Evolutionary conservation across 2,113 vertebrate genomes (phyloP), one percentile per base, ranked within the genome.

Genomic region (Trichomycterus rosablanca): DNA sequence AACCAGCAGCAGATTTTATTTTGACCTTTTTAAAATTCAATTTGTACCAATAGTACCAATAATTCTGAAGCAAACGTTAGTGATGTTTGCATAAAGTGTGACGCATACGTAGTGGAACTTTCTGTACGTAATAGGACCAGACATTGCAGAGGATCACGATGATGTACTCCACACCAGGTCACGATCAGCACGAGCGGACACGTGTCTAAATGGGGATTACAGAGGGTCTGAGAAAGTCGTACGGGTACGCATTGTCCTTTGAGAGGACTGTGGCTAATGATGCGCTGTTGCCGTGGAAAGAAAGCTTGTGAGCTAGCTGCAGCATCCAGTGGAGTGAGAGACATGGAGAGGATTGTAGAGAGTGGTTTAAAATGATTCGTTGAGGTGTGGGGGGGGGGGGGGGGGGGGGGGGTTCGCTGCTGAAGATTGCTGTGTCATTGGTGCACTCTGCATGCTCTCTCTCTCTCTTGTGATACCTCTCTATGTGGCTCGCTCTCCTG

Each of bases 381-480:
- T 11, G 24, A 15, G 16, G 12, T 3, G 46, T 23, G 37, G 39
- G 39, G 16, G 40, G 28, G 11, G 23, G 45, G 22, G 30, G n/a
- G n/a, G n/a, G 37, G 39, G 39, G 16, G 40, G 28, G 11, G 23
- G 45, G 22, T n/a, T n/a, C n/a, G 30, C 20, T 30, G 66, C 60
- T 78, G 49, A 66, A 86, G 72, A 83, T 74, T 83, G 80, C 86
- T 88, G 82, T 87, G 83, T 87, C 85, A 88, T 75, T 76, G 78
- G 68, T 76, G 68, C 71, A 66, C 71, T 66, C 76, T 43, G 79
- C 71, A 74, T 76, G 63, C 55, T 54, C 67, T 67, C 48, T 24
- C 39, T 50, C 50, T 37, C 44, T 14, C 63, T 54, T 45, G n/a
- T n/a, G n/a, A n/a, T n/a, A n/a, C n/a, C 10, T 2, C 55, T 59